A percentile compares a stretch with the other conserved stretches of the same genome.
phyloP scores from a whole-genome alignment of 2,113 vertebrate species.

The Thymallus thymallus region DNA sequence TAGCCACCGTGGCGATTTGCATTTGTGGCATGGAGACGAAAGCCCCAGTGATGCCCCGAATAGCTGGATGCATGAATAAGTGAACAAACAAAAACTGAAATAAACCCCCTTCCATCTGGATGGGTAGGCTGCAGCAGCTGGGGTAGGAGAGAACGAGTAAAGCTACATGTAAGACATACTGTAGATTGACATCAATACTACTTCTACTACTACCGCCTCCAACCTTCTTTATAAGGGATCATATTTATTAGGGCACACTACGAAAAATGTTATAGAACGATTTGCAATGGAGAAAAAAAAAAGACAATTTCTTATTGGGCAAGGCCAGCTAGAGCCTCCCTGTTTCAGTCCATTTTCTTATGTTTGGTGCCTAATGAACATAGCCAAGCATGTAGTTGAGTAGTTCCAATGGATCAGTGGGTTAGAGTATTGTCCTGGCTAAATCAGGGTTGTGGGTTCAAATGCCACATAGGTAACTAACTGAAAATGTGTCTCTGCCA shows the following conservation, averaged over 20 bases:
- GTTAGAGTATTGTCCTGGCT: not conserved
- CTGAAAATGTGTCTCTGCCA: no score
- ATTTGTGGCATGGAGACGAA: constrained; percentile 65
- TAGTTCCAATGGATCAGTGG: constrained; percentile 36
- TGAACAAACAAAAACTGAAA: constrained; percentile 78
- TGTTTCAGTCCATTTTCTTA: no score
- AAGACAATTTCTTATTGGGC: no score
- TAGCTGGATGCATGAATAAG: constrained; percentile 76
- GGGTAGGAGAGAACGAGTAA: constrained; percentile 19
- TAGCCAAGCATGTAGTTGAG: constrained; percentile 52
- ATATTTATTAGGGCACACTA: no score
- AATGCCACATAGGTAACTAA: no score
- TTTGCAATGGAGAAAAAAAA: no score
- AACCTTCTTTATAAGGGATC: constrained; percentile 35
- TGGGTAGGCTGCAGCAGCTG: constrained; percentile 38
- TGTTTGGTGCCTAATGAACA: constrained; percentile 30
- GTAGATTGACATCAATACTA: no score
- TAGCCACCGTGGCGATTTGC: constrained; percentile 69
- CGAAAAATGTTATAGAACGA: no score
- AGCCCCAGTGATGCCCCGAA: constrained; percentile 66
- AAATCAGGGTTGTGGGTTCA: no score
- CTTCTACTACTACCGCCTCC: constrained; percentile 14
- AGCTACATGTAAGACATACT: no score
- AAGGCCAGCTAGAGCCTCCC: no score
- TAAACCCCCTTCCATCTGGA: constrained; percentile 78